Evolutionary conservation across 2,797 vertebrate species (phyloP).

Genomic region (Loris lydekkerianus): DNA sequence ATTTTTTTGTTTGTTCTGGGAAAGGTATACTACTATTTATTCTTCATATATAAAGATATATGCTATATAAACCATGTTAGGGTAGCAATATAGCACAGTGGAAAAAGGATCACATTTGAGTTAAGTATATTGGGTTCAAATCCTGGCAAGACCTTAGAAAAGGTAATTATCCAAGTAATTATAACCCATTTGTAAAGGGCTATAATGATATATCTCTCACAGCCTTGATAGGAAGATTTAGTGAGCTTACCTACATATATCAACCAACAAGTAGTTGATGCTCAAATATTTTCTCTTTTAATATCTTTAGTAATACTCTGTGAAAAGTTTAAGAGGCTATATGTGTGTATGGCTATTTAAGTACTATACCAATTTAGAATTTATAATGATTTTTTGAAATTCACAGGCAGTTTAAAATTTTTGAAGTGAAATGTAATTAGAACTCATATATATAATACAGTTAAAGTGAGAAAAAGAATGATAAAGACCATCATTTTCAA

Average conservation of each 20-base stretch:
- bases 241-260: conserved; percentile 36
- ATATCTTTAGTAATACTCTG: neutral
- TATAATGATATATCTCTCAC: conserved; percentile 32
- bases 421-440: conserved; percentile 47
- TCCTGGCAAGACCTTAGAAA: conserved; percentile 28
- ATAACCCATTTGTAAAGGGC: conserved; percentile 53
- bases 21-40: conserved; percentile 36
- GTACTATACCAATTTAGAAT: neutral
- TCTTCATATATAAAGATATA: conserved; percentile 40
- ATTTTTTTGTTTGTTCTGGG: neutral
- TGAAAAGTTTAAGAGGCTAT: conserved; percentile 46
- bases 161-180: conserved; percentile 63
- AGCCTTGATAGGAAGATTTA: conserved; percentile 8
- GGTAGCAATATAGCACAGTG: neutral
- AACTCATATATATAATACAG: conserved; percentile 9
- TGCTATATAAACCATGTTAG: neutral
- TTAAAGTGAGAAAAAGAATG: neutral
- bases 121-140: conserved; percentile 51
- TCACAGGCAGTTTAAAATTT: neutral
- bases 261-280: conserved; percentile 31
- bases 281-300: conserved; percentile 56
- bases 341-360: conserved; percentile 9
- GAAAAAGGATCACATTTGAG: conserved; percentile 14
- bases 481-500: neutral
- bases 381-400: conserved; percentile 45